Evolutionary conservation across 1,140 invertebrate species (phyloP).

Genomic region (roundworm (Caenorhabditis elegans)): DNA sequence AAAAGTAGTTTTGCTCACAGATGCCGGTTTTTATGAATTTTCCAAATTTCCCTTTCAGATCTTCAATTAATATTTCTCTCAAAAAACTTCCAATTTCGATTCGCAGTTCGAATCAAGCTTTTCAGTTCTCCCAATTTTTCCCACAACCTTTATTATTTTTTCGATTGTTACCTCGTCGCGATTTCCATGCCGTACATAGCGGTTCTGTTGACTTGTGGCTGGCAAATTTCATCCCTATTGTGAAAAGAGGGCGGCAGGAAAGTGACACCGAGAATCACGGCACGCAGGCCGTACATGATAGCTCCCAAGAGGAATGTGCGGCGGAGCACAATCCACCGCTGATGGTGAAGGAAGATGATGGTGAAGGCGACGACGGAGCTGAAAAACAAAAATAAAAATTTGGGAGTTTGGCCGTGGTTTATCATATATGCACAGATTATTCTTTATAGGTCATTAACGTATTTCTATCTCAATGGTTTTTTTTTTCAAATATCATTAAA

Average conservation of each 20-base stretch:
- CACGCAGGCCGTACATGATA: constrained; percentile 56
- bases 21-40: too few relatives aligned
- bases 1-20: too few relatives aligned
- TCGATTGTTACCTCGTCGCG: constrained; percentile 53
- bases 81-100: too few relatives aligned
- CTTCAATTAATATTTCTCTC: too few relatives aligned
- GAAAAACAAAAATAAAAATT: constrained; percentile 41
- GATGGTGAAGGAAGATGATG: constrained; percentile 59
- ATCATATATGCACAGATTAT: too few relatives aligned
- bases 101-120: too few relatives aligned
- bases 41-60: not conserved
- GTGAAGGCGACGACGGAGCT: constrained; percentile 62
- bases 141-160: too few relatives aligned
- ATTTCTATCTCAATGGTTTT: too few relatives aligned
- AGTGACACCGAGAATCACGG: constrained; percentile 60
- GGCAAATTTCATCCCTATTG: constrained; percentile 64
- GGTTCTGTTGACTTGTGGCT: constrained; percentile 62
- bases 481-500: too few relatives aligned
- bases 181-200: constrained; percentile 61
- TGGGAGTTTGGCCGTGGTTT: not conserved
- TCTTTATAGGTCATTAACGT: too few relatives aligned
- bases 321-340: constrained; percentile 60
- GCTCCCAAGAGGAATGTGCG: constrained; percentile 61
- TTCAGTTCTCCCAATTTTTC: too few relatives aligned
- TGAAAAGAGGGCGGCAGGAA: constrained; percentile 64